Conservation (phyloP, 2,797 vertebrate genomes). For the Taeniopygia guttata region DNA sequence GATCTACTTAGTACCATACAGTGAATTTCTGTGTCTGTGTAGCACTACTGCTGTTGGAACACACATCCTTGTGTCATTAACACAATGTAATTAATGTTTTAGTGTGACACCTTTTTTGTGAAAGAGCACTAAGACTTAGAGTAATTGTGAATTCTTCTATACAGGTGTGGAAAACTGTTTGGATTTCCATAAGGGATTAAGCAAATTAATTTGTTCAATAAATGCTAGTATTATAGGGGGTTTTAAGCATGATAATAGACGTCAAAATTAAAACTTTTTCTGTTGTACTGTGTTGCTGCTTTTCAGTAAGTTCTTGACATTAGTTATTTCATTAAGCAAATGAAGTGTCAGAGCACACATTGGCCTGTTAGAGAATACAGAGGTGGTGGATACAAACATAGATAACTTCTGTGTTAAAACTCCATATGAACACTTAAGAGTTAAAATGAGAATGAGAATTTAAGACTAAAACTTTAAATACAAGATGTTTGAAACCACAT, state of each 20-base stretch:
- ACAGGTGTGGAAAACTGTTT: not conserved
- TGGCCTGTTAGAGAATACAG: not conserved
- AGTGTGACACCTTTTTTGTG: not conserved
- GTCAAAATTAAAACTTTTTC: not conserved
- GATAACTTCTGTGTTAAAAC: not conserved
- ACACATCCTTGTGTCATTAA: not conserved
- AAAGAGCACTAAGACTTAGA: not conserved
- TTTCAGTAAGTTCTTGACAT: not conserved
- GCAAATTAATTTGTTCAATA: not conserved
- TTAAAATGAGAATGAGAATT: not conserved
- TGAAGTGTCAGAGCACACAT: not conserved
- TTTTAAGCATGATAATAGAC: not conserved
- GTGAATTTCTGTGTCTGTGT: not conserved
- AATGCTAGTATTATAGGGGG: not conserved
- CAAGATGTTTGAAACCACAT: not conserved
- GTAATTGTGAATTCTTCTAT: not conserved
- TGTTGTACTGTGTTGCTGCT: not conserved
- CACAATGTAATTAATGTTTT: not conserved
- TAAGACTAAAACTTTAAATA: not conserved
- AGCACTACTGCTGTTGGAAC: not conserved
- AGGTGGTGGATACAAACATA: not conserved
- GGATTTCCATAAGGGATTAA: not conserved
- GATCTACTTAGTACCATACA: not conserved
- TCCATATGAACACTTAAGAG: not conserved
- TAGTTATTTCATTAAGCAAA: not conserved